Evolutionary conservation across 2,797 vertebrate species (phyloP), one percentile per base, ranked within the genome.

Genomic region (Pseudomugil tenellus): DNA sequence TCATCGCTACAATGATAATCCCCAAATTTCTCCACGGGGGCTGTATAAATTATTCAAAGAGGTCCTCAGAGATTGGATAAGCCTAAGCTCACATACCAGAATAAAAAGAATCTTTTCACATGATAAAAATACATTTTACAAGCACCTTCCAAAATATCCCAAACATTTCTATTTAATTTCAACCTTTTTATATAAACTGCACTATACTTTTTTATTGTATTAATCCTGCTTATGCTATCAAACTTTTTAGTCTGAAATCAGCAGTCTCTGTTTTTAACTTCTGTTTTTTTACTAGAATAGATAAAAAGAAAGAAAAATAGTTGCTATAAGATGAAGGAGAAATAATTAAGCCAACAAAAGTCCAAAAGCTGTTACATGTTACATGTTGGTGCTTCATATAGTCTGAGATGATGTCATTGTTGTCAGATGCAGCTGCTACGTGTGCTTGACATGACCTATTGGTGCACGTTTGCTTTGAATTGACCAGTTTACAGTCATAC

Each of bases 381-480:
- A 19, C 51, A n/a, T 12, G 26, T 48, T 12, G 12, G 49, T 1
- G 46, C 39, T 65, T 4, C 11, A 17, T 53, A 43, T 41, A 52
- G 59, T 37, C 29, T 5, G 39, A 25, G 56, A 55, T 39, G 65
- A 65, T 60, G 68, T 73, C 60, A 52, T 35, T 41, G 65, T 17
- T 57, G 56, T 73, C 35, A 3, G 34, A 62, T 16, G n/a, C 67
- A 74, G 57, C 67, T 69, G 66, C 57, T 67, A 14, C 1, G 59
- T n/a, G 34, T 63, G 69, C 57, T 17, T 23, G 56, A 52, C 23
- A 19, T 41, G 54, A 37, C 65, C 55, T 67, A 69, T 59, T 67
- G 37, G 60, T 58, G 52, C 67, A 54, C 4, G 48, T 25, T 31
- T 63, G 57, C 32, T 55, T 43, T 63, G 62, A 34, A 54, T 54